Evolutionary conservation across 2,797 vertebrate genomes (phyloP), one percentile per base, ranked within the genome.

Genomic region (Thamnophis elegans): DNA sequence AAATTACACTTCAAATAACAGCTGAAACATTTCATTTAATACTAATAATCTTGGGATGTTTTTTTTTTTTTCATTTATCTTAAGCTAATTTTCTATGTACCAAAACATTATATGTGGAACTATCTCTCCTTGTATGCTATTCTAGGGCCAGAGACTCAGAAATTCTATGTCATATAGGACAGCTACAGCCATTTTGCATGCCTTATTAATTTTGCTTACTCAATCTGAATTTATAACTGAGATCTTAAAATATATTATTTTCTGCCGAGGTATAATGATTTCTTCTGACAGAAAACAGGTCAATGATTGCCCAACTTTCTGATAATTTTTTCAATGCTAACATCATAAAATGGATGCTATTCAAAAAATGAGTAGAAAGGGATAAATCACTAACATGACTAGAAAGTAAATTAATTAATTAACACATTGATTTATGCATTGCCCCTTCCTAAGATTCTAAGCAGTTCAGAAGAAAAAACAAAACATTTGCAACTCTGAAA

Each of bases 151-250:
- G 47, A 92, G 94, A 58, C 92, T 94, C 1, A 96, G 42, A 87
- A 93, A 94, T 12, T 96, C 93, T 93, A 92, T 93, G 93, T 94
- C 42, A 86, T 10, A 82, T 54, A 94, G 14, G 94, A 96, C 96
- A 95, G 94, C 90, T 96, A 89, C 93, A 95, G 97, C 95, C 94
- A 28, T 92, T 92, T 95, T 96, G 88, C 94, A 92, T 42, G 94
- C 96, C 94, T 96, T 89, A 93, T 91, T 47, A 95, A 90, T 88
- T 91, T 92, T 90, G 93, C 47, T 91, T 88, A 94, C 58, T 91
- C 85, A 92, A 92, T 91, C 93, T 42, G 88, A 96, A 93, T 85
- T 93, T 93, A 94, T 92, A 93, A 55, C 13, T 92, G 91, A 93
- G 87, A 89, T 89, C 91, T 91, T 90, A 95, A 95, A 82, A 95